A percentile compares a stretch with the other conserved stretches of the same genome.
Conservation (phyloP, 1,140 invertebrate species). For the Pinna nobilis region DNA sequence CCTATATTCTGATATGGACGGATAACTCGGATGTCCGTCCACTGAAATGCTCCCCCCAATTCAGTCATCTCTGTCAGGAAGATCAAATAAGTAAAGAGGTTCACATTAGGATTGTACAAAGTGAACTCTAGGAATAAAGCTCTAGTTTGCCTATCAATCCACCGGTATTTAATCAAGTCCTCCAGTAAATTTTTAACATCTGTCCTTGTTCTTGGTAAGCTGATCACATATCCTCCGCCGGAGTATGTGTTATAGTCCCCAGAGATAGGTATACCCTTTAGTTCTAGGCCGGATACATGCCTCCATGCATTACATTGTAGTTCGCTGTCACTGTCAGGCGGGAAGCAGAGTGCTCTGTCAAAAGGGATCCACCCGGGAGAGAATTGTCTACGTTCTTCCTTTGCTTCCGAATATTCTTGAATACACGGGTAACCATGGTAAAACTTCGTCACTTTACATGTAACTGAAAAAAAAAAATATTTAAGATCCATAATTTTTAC, state of each 20-base stretch:
- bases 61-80: constrained; percentile 73
- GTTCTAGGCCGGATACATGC: constrained; percentile 37
- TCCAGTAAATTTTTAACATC: constrained; percentile 50
- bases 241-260: constrained; percentile 49
- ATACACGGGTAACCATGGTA: constrained; percentile 2
- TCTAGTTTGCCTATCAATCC: constrained; percentile 77
- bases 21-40: constrained; percentile 56
- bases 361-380: constrained; percentile 46
- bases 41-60: constrained; percentile 66
- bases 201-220: constrained; percentile 38
- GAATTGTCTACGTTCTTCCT: constrained; percentile 40
- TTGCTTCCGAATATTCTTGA: constrained; percentile 11
- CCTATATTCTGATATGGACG: constrained; percentile 47
- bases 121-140: constrained; percentile 77
- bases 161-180: constrained; percentile 66
- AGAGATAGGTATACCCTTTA: constrained; percentile 41
- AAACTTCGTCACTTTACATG: no score
- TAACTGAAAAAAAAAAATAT: no score
- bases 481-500: no score
- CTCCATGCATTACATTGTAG: constrained; percentile 46
- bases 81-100: constrained; percentile 48
- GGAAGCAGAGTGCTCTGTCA: constrained; percentile 12
- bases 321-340: neutral
- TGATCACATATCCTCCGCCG: constrained; percentile 49
- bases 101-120: constrained; percentile 75